Evolutionary conservation across 2,113 vertebrate species (phyloP), one percentile per base, ranked within the genome.

Genomic region (Promerops cafer): DNA sequence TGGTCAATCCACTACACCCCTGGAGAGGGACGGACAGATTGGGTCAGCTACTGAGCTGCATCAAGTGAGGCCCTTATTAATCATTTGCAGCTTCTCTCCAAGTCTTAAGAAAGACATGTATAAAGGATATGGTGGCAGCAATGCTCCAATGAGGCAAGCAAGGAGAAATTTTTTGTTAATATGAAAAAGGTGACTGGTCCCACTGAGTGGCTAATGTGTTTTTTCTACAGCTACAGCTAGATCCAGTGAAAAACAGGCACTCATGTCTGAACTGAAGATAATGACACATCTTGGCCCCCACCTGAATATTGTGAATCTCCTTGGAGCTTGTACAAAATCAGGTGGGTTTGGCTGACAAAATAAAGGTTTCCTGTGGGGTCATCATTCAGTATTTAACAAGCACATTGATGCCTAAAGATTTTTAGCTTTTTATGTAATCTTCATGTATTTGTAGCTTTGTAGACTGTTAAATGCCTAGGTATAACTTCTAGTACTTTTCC

Each of bases 211-310:
- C 17, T 14, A 5, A 27, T 90, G 17, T 84, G 13, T 78, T 96
- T 89, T 86, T 87, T 91, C 54, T 78, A 97, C 96, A 99, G 99
- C 99, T 84, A 99, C 99, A 9, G 99, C 99, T 16, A 98, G 99
- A 93, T 99, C 99, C 94, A 99, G 99, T 83, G 99, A 99, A 96
- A 99, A 99, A 71, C 99, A 99, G 86, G 99, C 99, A 1, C 99
- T 99, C 74, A 99, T 99, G 99, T 99, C 99, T 33, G 99, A 99
- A 88, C 97, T 99, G 97, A 99, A 99, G 98, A 99, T 99, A 95
- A 99, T 99, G 99, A 99, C 99, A 52, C 99, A 99, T 83, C 98
- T 99, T 8, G 99, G 99, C 18, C 99, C 99, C 2, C 99, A 99
- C 92, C 98, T 99, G 61, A 99, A 99, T 94, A 99, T 99, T 7